Conservation (phyloP, 2,888 invertebrate species). For the Melanostoma mellinum region DNA sequence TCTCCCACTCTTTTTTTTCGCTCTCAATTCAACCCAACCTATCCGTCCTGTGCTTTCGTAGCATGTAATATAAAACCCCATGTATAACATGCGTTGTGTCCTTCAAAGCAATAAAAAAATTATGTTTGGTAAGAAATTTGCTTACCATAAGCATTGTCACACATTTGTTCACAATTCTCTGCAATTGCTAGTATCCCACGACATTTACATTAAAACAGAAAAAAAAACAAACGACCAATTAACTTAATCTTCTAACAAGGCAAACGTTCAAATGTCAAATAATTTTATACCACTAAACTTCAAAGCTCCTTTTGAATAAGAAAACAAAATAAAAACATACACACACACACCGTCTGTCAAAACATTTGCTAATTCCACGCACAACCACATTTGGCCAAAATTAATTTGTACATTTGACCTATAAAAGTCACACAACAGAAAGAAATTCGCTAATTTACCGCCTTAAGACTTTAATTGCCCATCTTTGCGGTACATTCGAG, state of each 20-base stretch:
- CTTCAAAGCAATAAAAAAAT: too few species aligned
- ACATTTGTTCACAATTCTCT: too few species aligned
- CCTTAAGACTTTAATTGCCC: conserved; percentile 52
- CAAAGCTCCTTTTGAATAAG: background rate
- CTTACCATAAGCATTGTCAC: too few species aligned
- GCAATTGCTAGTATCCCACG: background rate
- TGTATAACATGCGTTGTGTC: too few species aligned
- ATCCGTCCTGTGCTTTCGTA: too few species aligned
- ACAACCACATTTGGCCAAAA: background rate
- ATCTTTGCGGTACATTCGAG: conserved; percentile 9
- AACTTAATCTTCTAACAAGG: conserved; percentile 6
- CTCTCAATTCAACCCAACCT: too few species aligned
- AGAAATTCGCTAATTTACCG: conserved; percentile 29
- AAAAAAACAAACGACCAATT: conserved; percentile 18
- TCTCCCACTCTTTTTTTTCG: too few species aligned
- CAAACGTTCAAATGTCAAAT: conserved; percentile 14
- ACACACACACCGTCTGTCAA: conserved; percentile 9
- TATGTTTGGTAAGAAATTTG: too few species aligned
- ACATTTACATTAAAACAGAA: conserved; percentile 2
- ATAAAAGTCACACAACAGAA: conserved; percentile 12
- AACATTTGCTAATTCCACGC: conserved; percentile 23
- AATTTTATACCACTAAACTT: background rate
- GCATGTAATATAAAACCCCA: too few species aligned
- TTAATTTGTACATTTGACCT: conserved; percentile 22
- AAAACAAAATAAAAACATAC: background rate